Conservation (phyloP, 2,113 vertebrate species). For the Eurypyga helias region DNA sequence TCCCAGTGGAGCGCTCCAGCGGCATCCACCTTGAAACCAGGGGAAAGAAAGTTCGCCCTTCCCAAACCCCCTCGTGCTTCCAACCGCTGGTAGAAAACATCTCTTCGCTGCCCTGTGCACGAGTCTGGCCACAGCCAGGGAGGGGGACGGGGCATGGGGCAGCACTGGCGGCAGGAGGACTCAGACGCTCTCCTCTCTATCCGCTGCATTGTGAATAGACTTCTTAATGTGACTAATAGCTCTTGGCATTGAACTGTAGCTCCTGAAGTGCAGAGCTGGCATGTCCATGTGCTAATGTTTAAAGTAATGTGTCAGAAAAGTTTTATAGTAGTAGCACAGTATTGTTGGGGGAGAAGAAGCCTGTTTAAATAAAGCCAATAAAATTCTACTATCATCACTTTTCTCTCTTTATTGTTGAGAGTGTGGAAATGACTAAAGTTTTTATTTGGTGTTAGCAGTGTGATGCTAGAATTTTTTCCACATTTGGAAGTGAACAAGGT, state of each 20-base stretch:
- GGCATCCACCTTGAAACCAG: background rate
- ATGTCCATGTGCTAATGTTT: constrained; percentile 48
- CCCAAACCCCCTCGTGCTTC: background rate
- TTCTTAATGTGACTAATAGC: constrained; percentile 67
- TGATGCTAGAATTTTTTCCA: constrained; percentile 53
- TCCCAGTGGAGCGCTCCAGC: background rate
- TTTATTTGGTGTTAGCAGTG: constrained; percentile 54
- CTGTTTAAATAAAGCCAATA: constrained; percentile 62
- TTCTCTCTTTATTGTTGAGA: constrained; percentile 56
- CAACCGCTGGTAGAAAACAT: background rate
- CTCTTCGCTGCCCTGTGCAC: background rate
- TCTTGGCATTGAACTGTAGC: constrained; percentile 44
- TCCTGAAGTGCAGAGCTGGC: constrained; percentile 64
- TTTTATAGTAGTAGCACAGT: constrained; percentile 53
- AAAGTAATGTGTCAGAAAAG: constrained; percentile 71
- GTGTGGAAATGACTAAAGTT: constrained; percentile 45
- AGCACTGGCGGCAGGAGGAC: background rate
- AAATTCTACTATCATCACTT: constrained; percentile 55
- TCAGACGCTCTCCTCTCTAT: background rate
- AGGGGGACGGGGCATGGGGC: background rate
- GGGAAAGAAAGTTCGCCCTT: background rate
- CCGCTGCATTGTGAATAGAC: background rate
- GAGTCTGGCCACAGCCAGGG: rapidly evolving
- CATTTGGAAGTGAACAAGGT: constrained; percentile 56
- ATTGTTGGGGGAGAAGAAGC: constrained; percentile 58